These are phyloP conservation scores for Aldabrachelys gigantea DNA, from an alignment of 2,113 vertebrate species.

Conservation along the genomic window DNA sequence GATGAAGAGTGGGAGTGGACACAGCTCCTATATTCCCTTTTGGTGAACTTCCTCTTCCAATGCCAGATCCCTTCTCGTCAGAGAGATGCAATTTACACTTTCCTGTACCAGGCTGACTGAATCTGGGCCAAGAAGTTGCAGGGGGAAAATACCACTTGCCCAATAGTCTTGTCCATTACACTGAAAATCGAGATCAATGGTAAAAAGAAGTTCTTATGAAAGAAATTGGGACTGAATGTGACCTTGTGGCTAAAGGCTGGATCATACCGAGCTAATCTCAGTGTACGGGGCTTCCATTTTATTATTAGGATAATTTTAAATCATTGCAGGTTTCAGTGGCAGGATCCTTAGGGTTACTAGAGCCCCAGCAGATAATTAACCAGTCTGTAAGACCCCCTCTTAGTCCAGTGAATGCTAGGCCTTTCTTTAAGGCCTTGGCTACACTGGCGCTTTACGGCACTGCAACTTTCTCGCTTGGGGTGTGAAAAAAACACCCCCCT, in stretches of 20 bases:
- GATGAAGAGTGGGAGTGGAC: neutral
- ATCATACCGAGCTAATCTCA: constrained; percentile 23
- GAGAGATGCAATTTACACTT: neutral
- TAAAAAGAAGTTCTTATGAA: constrained; percentile 25
- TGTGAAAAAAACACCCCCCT: too few relatives aligned
- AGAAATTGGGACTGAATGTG: neutral
- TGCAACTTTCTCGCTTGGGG: too few relatives aligned
- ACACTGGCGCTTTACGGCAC: too few relatives aligned
- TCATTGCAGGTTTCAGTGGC: neutral
- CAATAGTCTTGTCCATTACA: constrained; percentile 11
- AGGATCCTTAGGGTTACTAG: constrained; percentile 15
- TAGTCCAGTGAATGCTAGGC: neutral
- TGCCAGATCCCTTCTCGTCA: neutral
- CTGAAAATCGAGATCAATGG: constrained; percentile 1
- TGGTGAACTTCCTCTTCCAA: neutral
- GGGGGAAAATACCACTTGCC: neutral
- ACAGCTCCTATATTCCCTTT: neutral
- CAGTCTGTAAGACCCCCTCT: neutral
- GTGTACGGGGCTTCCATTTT: constrained; percentile 1
- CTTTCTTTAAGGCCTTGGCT: neutral
- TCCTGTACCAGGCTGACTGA: neutral
- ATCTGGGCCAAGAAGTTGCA: neutral
- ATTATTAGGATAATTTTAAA: constrained; percentile 16
- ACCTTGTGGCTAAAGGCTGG: constrained; percentile 9
- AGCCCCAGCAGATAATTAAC: neutral